A percentile compares a stretch with the other conserved stretches of the same genome.
Conservation (phyloP, 2,888 invertebrate genomes). For the Platycheirus rosarum region DNA sequence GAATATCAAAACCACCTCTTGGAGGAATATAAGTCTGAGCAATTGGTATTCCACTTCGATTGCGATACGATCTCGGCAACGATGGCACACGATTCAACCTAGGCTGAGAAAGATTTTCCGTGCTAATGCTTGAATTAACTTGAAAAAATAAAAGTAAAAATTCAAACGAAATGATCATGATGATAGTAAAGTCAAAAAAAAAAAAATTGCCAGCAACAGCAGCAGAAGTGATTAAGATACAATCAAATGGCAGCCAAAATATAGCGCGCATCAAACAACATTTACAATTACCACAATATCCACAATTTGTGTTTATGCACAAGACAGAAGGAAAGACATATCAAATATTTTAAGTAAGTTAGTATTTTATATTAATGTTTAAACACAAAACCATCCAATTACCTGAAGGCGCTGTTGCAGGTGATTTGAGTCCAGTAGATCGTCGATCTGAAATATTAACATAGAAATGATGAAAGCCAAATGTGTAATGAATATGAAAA, state of each 20-base stretch:
- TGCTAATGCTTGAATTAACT: slow-evolving; percentile 81
- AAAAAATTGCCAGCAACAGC: slow-evolving; percentile 39
- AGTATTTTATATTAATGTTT: slow-evolving; percentile 35
- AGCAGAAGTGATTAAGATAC: slow-evolving; percentile 35
- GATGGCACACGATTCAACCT: slow-evolving; percentile 85
- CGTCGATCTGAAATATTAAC: slow-evolving; percentile 75
- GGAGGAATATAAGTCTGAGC: slow-evolving; percentile 76
- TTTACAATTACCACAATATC: slow-evolving; percentile 69
- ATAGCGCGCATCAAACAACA: slow-evolving; percentile 53
- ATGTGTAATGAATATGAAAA: background rate
- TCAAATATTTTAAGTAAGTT: slow-evolving; percentile 52
- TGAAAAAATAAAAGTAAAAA: slow-evolving; percentile 21
- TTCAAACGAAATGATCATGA: slow-evolving; percentile 26
- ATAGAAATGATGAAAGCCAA: slow-evolving; percentile 40
- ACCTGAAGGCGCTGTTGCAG: slow-evolving; percentile 77
- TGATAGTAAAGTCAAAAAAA: slow-evolving; percentile 3
- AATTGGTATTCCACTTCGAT: slow-evolving; percentile 86
- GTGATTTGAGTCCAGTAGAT: slow-evolving; percentile 77
- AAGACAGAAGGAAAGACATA: slow-evolving; percentile 51
- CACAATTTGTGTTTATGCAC: slow-evolving; percentile 69
- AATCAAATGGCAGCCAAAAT: slow-evolving; percentile 52
- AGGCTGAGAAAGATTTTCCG: slow-evolving; percentile 85
- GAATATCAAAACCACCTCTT: slow-evolving; percentile 72
- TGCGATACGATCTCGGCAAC: slow-evolving; percentile 85
- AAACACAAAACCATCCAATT: slow-evolving; percentile 50